Evolutionary conservation across 1,140 invertebrate species (phyloP).

Genomic region (Sweltsa coloradensis): DNA sequence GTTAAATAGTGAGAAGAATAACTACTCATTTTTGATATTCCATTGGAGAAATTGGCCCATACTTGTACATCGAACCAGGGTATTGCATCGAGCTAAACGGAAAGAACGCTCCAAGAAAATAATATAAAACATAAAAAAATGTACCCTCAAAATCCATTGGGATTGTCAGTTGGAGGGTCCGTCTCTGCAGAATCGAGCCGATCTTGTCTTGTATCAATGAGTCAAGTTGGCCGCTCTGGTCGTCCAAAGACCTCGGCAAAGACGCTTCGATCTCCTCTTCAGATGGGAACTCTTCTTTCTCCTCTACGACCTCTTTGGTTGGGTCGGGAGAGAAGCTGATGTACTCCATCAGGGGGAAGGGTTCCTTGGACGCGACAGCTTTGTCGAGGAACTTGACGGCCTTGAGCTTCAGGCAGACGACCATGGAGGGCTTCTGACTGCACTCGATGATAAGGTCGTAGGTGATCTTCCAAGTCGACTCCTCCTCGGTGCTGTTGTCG

Average conservation of each 20-base stretch:
- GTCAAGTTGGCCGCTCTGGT: constrained; percentile 15
- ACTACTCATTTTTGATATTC: no score
- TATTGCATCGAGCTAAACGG: no score
- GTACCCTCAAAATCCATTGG: constrained; percentile 22
- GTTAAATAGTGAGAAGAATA: no score
- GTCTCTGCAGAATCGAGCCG: constrained; percentile 25
- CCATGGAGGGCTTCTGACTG: neutral
- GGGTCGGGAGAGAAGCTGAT: constrained; percentile 3
- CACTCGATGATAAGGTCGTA: constrained; percentile 11
- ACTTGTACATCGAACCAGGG: no score
- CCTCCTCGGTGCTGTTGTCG: no score
- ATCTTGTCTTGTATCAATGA: constrained; percentile 33
- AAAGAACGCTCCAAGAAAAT: no score
- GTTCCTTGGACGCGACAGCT: neutral
- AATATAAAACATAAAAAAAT: no score
- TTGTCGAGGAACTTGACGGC: constrained; percentile 13
- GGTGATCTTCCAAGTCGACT: constrained; percentile 4
- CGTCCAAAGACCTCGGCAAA: constrained; percentile 2
- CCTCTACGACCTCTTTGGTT: neutral
- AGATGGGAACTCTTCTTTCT: no score
- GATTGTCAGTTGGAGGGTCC: constrained; percentile 24
- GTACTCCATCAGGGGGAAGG: constrained; percentile 8
- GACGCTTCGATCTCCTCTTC: neutral
- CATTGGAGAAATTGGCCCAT: no score
- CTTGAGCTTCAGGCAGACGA: constrained; percentile 14